Evolutionary conservation across 2,797 vertebrate genomes (phyloP).

Genomic region (Garrulus glandarius): DNA sequence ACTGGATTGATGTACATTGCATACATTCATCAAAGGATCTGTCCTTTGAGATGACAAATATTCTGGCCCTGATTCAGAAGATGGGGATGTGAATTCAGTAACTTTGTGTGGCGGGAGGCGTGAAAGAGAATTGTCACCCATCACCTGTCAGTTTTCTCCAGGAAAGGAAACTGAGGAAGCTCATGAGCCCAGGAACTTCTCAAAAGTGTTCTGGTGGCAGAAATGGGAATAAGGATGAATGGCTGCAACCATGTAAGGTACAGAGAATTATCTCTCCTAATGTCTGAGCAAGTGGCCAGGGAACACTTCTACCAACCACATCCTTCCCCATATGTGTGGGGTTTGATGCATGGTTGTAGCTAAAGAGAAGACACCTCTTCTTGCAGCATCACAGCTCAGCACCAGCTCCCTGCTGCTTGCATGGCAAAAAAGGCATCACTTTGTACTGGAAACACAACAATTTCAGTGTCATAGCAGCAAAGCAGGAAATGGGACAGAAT

Average conservation of each 20-base stretch:
- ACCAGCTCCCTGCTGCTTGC: neutral
- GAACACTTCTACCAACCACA: neutral
- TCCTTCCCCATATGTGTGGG: neutral
- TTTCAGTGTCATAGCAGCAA: neutral
- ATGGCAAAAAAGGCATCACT: accelerated
- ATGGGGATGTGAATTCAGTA: neutral
- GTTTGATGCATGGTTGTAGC: neutral
- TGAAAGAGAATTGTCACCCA: neutral
- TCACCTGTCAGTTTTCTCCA: neutral
- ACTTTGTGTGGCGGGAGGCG: neutral
- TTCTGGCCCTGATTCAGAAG: neutral
- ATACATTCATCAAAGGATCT: neutral
- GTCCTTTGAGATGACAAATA: neutral
- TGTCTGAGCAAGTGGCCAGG: neutral
- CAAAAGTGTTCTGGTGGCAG: neutral
- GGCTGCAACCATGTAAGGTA: neutral
- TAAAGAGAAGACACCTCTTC: neutral
- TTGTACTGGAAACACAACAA: neutral
- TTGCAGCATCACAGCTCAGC: neutral
- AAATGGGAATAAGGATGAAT: neutral
- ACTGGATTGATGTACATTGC: neutral
- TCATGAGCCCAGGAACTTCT: neutral
- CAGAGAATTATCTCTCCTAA: neutral
- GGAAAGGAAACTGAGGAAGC: neutral
- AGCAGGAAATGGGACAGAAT: neutral